A percentile compares a stretch with the other conserved stretches of the same genome.
Conservation (phyloP, 1,140 invertebrate genomes). For the Trachelipus rathkii region DNA sequence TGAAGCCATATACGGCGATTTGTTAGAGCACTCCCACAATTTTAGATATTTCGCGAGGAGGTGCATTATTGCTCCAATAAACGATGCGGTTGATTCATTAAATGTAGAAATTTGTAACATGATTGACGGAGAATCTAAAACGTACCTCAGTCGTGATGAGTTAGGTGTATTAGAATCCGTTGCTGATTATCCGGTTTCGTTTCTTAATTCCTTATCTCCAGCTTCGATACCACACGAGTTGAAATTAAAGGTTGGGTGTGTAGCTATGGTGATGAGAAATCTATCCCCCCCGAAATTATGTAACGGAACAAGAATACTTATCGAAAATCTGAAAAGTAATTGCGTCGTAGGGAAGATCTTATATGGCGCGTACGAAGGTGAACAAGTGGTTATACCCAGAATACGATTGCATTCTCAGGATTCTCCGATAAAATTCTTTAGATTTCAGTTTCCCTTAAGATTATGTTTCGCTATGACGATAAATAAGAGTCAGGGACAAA, state of each 20-base stretch:
- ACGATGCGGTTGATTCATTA: not conserved
- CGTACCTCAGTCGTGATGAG: not conserved
- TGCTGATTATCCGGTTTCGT: not conserved
- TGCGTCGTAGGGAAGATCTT: not conserved
- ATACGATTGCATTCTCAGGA: not conserved
- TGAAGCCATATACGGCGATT: no score
- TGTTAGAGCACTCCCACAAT: no score
- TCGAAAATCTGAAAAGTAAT: not conserved
- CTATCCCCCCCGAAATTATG: not conserved
- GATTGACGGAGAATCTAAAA: not conserved
- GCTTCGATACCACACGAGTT: not conserved
- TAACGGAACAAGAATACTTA: not conserved
- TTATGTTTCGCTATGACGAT: constrained; percentile 5
- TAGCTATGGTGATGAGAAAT: not conserved
- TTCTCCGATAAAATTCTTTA: not conserved
- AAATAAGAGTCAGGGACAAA: constrained; percentile 14
- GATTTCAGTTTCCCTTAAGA: not conserved
- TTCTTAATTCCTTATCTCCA: not conserved
- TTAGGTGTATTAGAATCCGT: not conserved
- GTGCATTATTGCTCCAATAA: not conserved
- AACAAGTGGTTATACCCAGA: constrained; percentile 5
- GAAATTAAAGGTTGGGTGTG: not conserved
- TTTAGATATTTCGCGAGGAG: not conserved
- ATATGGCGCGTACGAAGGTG: not conserved
- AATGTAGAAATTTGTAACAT: not conserved